Percentiles rank a stretch among this genome's conserved stretches.
phyloP scores from a whole-genome alignment of 2,797 vertebrate genomes.

The Phoxinus dragarum region DNA sequence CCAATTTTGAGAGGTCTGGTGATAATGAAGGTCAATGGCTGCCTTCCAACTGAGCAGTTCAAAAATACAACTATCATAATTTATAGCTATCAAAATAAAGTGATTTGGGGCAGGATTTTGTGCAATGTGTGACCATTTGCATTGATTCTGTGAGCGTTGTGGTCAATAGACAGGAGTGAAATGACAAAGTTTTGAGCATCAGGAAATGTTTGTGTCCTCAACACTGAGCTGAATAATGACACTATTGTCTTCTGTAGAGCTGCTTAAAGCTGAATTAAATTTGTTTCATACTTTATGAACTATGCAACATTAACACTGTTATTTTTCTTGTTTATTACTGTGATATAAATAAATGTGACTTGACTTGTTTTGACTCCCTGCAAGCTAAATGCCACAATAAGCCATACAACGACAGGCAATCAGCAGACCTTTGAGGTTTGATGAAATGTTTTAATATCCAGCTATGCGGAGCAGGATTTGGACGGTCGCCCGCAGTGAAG shows the following conservation, averaged over 20 bases:
- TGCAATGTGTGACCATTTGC: not conserved
- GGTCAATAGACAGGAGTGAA: not conserved
- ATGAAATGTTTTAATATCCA: not conserved
- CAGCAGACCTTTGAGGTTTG: conserved; percentile 8
- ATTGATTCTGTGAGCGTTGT: not conserved
- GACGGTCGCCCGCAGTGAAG: not conserved
- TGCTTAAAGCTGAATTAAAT: not conserved
- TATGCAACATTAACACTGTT: not conserved
- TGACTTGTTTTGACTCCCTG: not conserved
- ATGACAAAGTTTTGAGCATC: not conserved
- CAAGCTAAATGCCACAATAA: conserved; percentile 1
- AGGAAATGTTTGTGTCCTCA: not conserved
- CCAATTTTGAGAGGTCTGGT: conserved; percentile 8
- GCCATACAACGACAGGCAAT: not conserved
- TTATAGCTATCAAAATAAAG: not conserved
- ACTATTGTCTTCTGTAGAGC: not conserved
- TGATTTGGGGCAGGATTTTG: not conserved
- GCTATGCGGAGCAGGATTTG: not conserved
- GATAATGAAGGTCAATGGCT: not conserved
- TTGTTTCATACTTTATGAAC: not conserved
- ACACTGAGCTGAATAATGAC: not conserved
- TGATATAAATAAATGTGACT: not conserved
- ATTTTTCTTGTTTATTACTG: conserved; percentile 15
- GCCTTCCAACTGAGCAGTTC: not conserved
- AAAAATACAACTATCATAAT: not conserved